Evolutionary conservation across 1,140 invertebrate genomes (phyloP).

Genomic region (Ceratosolen solmsi): DNA sequence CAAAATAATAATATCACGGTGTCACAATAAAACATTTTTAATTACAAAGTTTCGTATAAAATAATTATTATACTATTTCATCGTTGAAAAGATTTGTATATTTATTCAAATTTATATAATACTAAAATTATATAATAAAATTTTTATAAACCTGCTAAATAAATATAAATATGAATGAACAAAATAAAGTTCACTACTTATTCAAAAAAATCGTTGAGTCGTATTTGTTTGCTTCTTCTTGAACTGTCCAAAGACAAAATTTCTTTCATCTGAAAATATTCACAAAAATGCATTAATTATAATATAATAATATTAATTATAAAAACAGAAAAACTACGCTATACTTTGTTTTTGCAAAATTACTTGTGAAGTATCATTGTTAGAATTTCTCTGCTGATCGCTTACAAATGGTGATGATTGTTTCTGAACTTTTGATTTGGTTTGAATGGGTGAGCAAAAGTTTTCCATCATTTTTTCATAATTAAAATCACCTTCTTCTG

Average conservation of each 20-base stretch:
- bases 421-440: background rate
- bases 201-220: conserved; percentile 20
- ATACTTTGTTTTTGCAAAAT: conserved; percentile 19
- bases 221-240: background rate
- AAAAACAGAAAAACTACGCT: background rate
- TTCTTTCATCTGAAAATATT: background rate
- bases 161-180: background rate
- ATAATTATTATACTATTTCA: too few relatives aligned
- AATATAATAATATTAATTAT: background rate
- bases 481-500: conserved; percentile 28
- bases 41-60: too few relatives aligned
- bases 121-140: too few relatives aligned
- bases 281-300: background rate
- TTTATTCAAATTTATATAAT: too few relatives aligned
- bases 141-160: too few relatives aligned
- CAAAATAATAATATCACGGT: too few relatives aligned
- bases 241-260: conserved; percentile 9
- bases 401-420: background rate
- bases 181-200: background rate
- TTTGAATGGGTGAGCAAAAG: conserved; percentile 26
- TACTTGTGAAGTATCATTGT: background rate
- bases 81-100: too few relatives aligned
- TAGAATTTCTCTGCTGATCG: background rate
- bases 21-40: too few relatives aligned
- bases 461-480: conserved; percentile 38